Base-by-base conservation (phyloP, 2,888 invertebrate species). In the Drosophila borborema region DNA sequence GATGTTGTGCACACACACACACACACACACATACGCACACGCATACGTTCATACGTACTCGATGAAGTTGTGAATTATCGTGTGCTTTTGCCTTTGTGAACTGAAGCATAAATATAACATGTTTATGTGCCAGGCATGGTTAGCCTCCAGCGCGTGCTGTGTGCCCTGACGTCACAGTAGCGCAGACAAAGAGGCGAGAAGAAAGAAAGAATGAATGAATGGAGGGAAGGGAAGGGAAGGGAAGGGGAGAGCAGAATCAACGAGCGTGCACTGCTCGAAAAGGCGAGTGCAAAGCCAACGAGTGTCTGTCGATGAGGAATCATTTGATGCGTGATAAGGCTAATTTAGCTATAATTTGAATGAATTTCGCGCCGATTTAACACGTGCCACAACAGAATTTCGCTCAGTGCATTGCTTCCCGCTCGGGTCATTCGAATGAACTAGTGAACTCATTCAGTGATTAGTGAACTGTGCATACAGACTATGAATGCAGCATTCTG, bases 61-160 rank as follows among this genome's bases (percentile, higher is more conserved):
- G 55, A 40, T 55, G 48, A 68, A 67, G 54, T 65, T 66, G 63
- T 46, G 56, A 41, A 58, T 76, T 65, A 71, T 64, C 61, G 59
- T 61, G 38, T 28, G 53, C 61, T 43, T 65, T 61, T 60, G 67
- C 61, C 64, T 63, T 67, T 83, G 87, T 72, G 69, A 54, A 62
- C 31, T 70, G 58, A 67, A 73, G 86, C 80, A 88, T 88, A 85
- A 85, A 87, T 85, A 75, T 76, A 80, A 72, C 80, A 80, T 80
- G 71, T 73, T 85, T 75, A 80, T 72, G 56, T 49, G 45, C 14
- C 40, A 28, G 54, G 40, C 40, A 23, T 5, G 38, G 38, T 23
- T 40, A n/a, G 38, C 23, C 54, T 38, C 38, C 23, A 38, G 54
- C 40, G n/a, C 54, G 36, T 20, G 6, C 28, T 28, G 54, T n/a